Evolutionary conservation across 35 echinoderm and acorn worm genomes (phyloP).

Genomic region (Acanthaster planci): DNA sequence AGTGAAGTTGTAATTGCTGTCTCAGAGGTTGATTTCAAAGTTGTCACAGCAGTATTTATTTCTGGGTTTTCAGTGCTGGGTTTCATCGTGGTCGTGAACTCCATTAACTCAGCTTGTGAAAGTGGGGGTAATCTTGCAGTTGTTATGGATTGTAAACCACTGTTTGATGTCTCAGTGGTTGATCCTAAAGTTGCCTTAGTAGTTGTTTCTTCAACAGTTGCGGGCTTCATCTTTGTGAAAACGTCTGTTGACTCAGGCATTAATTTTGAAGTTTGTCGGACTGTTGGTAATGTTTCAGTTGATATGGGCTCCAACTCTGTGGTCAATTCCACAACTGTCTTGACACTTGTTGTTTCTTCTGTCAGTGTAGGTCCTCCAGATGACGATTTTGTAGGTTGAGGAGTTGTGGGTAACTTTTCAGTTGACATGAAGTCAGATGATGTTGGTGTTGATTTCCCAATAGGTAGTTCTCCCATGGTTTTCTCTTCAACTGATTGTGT

Average conservation of each 20-base stretch:
- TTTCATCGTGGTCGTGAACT: background rate
- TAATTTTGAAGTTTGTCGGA: background rate
- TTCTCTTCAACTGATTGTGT: too few relatives aligned
- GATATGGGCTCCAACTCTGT: background rate
- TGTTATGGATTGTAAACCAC: background rate
- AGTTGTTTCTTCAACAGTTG: background rate
- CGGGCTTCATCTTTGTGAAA: background rate
- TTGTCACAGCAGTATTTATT: background rate
- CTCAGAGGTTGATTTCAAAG: background rate
- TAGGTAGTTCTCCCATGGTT: too few relatives aligned
- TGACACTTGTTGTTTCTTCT: background rate
- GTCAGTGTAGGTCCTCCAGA: background rate
- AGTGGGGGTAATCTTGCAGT: background rate
- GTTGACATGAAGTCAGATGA: too few relatives aligned
- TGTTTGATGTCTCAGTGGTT: background rate
- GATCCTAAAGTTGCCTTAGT: background rate
- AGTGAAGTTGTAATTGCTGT: background rate
- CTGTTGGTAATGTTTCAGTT: slow-evolving; percentile 17
- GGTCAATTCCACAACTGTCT: background rate
- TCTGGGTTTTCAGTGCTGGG: background rate
- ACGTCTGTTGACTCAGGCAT: background rate
- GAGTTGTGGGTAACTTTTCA: background rate
- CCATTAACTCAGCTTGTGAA: background rate
- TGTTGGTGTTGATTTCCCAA: too few relatives aligned
- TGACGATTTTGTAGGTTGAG: background rate